phyloP scores from a whole-genome alignment of 1,140 invertebrate species.

The Steinernema feltiae region DNA sequence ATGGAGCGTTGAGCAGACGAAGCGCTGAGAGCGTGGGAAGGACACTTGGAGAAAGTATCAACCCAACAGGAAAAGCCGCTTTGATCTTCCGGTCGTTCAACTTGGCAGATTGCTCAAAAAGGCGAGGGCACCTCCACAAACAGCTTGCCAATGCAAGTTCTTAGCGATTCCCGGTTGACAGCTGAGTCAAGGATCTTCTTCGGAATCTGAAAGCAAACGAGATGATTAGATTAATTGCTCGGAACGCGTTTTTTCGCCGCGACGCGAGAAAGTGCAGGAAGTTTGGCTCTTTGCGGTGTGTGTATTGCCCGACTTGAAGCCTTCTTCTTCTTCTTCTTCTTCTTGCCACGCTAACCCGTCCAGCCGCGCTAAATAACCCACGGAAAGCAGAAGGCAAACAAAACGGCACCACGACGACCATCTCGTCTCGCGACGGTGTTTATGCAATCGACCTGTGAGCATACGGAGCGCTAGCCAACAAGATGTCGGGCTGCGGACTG shows the following conservation, averaged over 20 bases:
- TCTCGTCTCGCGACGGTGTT: neutral
- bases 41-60: neutral
- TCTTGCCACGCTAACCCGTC: neutral
- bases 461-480: neutral
- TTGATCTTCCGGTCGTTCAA: slow-evolving; percentile 8
- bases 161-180: slow-evolving; percentile 14
- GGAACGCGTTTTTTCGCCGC: too few relatives aligned
- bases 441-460: neutral
- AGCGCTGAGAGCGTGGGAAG: neutral
- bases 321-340: neutral
- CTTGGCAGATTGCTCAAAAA: slow-evolving; percentile 1
- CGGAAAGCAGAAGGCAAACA: neutral
- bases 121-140: slow-evolving; percentile 11
- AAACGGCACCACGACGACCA: neutral
- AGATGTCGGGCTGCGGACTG: neutral
- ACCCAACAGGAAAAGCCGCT: neutral
- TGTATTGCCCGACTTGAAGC: neutral
- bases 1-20: neutral
- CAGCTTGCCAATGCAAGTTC: slow-evolving; percentile 13
- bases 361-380: neutral
- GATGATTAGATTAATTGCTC: neutral
- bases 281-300: too few relatives aligned
- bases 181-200: slow-evolving; percentile 9
- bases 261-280: too few relatives aligned
- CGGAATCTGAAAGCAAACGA: neutral